Conservation (phyloP, 2,888 invertebrate species). For the Blastobasis adustella region DNA sequence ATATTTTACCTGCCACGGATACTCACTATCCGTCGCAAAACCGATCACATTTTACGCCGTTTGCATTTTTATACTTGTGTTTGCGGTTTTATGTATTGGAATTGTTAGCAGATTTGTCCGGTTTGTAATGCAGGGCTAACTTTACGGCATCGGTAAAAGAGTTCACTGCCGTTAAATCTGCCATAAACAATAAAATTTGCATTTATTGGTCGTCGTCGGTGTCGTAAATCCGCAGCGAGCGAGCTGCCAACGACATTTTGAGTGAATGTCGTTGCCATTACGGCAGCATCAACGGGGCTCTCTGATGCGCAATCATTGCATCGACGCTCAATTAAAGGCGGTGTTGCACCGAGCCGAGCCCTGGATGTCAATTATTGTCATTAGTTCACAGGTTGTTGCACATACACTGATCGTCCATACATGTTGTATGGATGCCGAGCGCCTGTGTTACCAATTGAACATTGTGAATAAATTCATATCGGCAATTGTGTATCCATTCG, state of each 20-base stretch:
- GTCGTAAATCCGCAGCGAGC: constrained; percentile 63
- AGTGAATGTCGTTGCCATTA: constrained; percentile 61
- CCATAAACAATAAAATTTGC: constrained; percentile 74
- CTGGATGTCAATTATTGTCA: constrained; percentile 58
- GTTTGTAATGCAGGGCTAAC: constrained; percentile 42
- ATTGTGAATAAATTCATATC: too few species aligned
- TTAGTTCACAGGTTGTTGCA: constrained; percentile 32
- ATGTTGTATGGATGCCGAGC: too few species aligned
- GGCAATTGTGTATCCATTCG: too few species aligned
- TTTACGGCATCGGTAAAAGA: constrained; percentile 66
- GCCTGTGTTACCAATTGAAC: too few species aligned
- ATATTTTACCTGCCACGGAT: too few species aligned
- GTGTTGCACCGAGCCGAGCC: constrained; percentile 37
- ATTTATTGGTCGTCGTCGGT: constrained; percentile 70
- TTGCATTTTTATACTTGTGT: too few species aligned
- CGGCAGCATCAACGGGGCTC: constrained; percentile 38
- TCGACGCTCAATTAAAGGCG: constrained; percentile 63
- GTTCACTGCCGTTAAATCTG: constrained; percentile 68
- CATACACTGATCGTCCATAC: too few species aligned
- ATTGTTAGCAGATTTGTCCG: constrained; percentile 36
- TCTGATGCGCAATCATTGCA: constrained; percentile 60
- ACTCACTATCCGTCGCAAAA: too few species aligned
- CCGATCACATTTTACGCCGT: too few species aligned
- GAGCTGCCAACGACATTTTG: constrained; percentile 67
- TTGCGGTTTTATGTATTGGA: not conserved